Conservation (phyloP, 2,888 invertebrate genomes). For the Eumerus sabulonum region DNA sequence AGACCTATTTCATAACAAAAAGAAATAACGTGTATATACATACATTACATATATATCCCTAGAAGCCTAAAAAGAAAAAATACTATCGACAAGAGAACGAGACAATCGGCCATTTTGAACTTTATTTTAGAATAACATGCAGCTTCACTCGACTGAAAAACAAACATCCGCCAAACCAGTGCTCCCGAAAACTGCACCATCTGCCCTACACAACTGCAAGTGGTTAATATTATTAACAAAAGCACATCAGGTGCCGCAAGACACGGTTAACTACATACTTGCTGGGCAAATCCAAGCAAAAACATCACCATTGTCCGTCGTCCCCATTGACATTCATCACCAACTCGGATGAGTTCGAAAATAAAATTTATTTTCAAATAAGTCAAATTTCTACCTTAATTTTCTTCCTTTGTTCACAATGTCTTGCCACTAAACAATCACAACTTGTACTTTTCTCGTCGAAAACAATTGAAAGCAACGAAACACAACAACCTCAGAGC, state of each 20-base stretch:
- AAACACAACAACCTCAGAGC: conserved; percentile 25
- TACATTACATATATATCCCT: too few species aligned
- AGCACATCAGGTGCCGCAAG: too few species aligned
- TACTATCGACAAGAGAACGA: neutral
- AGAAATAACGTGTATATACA: too few species aligned
- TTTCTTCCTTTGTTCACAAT: conserved; percentile 9
- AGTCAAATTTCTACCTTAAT: conserved; percentile 29
- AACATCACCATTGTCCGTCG: too few species aligned
- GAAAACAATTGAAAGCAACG: conserved; percentile 19
- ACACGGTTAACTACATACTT: too few species aligned
- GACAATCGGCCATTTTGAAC: conserved; percentile 57
- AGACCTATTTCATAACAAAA: neutral
- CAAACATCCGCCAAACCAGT: neutral
- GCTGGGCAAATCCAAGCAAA: too few species aligned
- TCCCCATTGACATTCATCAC: too few species aligned
- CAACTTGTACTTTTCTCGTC: neutral
- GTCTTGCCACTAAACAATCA: conserved; percentile 13
- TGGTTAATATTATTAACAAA: neutral
- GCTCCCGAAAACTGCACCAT: too few species aligned
- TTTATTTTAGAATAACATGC: conserved; percentile 28
- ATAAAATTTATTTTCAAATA: neutral
- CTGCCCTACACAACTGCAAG: neutral
- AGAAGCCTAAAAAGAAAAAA: too few species aligned
- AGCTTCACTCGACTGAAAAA: conserved; percentile 12
- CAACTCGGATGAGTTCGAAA: too few species aligned